Evolutionary conservation across 2,113 vertebrate genomes (phyloP), one percentile per base, ranked within the genome.

Genomic region (Tauraco erythrolophus): DNA sequence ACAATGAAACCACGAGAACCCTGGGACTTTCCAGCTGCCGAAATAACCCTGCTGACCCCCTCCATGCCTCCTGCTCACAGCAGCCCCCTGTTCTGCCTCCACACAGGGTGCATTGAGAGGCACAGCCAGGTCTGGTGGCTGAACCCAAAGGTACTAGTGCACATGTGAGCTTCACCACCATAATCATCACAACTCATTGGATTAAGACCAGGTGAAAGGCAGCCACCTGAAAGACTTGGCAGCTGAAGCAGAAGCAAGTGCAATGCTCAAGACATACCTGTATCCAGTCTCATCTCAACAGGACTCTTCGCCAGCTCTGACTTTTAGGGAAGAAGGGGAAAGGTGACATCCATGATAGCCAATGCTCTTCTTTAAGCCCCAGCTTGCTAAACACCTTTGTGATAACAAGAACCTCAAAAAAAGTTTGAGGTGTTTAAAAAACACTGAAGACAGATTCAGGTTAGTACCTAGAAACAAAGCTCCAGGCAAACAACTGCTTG

Each of bases 61-160:
- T 18, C 18, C 1, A 0, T 9, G 19, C 11, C 45, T 81, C 41
- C 46, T 68, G 27, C 65, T 41, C 54, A 6, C 39, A 24, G 22
- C 14, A 54, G 31, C 30, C 6, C 50, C 43, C 10, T 0, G 0
- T 21, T 35, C 46, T 74, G 57, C 27, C 43, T 41, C 41, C 19
- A n/a, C 37, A 25, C 8, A 28, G 35, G 5, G 4, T 7, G 9
- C 2, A 2, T 8, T 25, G 27, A 78, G 30, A 15, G 25, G 23
- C 66, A 68, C 30, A 48, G 41, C 5, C 64, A 43, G 22, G 24
- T 21, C 50, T 12, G 16, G 9, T 37, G 31, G 69, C 51, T 2
- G 0, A 81, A 80, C 4, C 60, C 19, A 50, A 37, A 46, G 31
- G 43, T 8, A 6, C 14, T 2, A 5, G 24, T 4, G 37, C 22